Evolutionary conservation across 1,140 invertebrate species (phyloP).

Genomic region (Drosophila oshimai): DNA sequence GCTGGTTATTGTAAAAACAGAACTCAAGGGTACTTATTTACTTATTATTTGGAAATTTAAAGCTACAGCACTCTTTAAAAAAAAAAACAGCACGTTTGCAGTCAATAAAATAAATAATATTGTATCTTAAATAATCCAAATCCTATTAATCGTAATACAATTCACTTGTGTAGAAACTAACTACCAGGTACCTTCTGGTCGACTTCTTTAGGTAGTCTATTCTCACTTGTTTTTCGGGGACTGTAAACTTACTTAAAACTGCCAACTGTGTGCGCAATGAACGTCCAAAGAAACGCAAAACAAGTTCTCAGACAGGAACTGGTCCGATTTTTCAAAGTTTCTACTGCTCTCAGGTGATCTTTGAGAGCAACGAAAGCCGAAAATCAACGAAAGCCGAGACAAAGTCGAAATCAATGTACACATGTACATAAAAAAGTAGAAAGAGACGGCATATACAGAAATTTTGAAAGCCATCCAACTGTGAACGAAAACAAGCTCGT

Average conservation of each 20-base stretch:
- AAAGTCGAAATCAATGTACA: constrained; percentile 45
- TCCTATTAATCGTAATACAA: too few relatives aligned
- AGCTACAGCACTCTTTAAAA: too few relatives aligned
- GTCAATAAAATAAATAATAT: too few relatives aligned
- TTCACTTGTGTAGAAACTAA: too few relatives aligned
- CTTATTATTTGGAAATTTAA: too few relatives aligned
- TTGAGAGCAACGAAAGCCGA: constrained; percentile 22
- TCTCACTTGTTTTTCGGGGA: constrained; percentile 21
- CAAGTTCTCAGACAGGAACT: constrained; percentile 68
- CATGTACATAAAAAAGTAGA: constrained; percentile 7
- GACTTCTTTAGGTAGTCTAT: too few relatives aligned
- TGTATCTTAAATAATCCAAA: too few relatives aligned
- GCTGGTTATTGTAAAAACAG: too few relatives aligned
- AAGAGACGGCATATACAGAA: too few relatives aligned
- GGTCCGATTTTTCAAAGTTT: constrained; percentile 60
- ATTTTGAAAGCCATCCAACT: constrained; percentile 17
- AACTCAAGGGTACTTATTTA: too few relatives aligned
- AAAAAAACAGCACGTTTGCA: too few relatives aligned
- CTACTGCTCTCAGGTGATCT: constrained; percentile 34
- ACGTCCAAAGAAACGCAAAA: constrained; percentile 36
- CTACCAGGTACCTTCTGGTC: not conserved
- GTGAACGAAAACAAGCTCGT: constrained; percentile 1
- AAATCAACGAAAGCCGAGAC: constrained; percentile 13
- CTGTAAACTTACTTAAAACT: constrained; percentile 66
- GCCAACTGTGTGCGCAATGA: constrained; percentile 31